Base-by-base conservation (phyloP, 2,888 invertebrate species). In the Torymus texanus region DNA sequence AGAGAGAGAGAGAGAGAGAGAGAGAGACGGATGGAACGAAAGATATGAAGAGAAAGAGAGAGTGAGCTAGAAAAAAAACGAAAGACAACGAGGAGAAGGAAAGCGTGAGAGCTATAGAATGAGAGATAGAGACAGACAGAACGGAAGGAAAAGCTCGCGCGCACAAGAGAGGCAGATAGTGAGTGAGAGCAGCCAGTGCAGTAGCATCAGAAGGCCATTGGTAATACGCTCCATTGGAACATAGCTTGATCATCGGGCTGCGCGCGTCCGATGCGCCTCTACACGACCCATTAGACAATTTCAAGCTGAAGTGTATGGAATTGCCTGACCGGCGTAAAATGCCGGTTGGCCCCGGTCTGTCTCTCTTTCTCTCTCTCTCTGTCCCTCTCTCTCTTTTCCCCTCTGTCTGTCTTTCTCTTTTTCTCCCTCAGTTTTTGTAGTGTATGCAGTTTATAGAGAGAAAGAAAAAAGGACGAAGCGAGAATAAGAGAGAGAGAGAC, bases 211-310 rank as follows among this genome's bases (percentile, higher is more conserved):
- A 84, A 80, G 82, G 67, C 83, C 83, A 83, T 83, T 78, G 84
- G 83, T 81, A 87, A 86, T 86, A 84, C 83, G 83, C 81, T 85
- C 80, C 83, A 84, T 84, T 84, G 85, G 83, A 84, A 85, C 62
- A 73, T 78, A 83, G 84, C 82, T 79, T n/a, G n/a, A n/a, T n/a
- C n/a, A n/a, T n/a, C n/a, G n/a, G n/a, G n/a, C n/a, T n/a, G n/a
- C n/a, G n/a, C n/a, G n/a, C n/a, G n/a, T n/a, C n/a, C n/a, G n/a
- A n/a, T n/a, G n/a, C n/a, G n/a, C n/a, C n/a, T n/a, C n/a, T n/a
- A 79, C 77, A 83, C 84, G 81, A 84, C 81, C 83, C 84, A 84
- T 86, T 86, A 84, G 85, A 84, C 84, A 83, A 84, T 85, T 84
- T 80, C 83, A 24, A 79, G 73, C 18, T 62, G 71, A 82, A 83